A percentile compares a stretch with the other conserved stretches of the same genome.
phyloP scores from a whole-genome alignment of 2,888 invertebrate genomes.

The Sinodicranocentrus sp. region DNA sequence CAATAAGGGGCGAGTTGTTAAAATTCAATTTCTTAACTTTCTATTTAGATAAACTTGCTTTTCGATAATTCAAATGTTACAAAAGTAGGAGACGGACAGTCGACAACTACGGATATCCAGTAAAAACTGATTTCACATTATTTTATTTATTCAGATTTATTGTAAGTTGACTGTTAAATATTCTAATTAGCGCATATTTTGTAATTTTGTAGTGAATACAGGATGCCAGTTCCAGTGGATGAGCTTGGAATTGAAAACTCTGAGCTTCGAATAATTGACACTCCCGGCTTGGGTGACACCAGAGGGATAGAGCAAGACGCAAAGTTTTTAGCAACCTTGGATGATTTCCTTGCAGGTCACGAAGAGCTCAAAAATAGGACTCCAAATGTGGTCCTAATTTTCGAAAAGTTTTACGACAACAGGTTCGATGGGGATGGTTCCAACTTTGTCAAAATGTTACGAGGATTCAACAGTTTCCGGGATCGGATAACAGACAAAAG shows the following conservation, averaged over 20 bases:
- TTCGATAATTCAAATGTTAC: constrained; percentile 62
- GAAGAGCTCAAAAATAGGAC: constrained; percentile 61
- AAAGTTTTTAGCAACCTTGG: constrained; percentile 59
- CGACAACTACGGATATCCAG: constrained; percentile 60
- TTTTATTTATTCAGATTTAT: too few relatives aligned
- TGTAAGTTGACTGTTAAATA: too few relatives aligned
- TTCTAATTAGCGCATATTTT: too few relatives aligned
- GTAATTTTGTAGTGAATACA: constrained; percentile 42
- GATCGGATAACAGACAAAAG: constrained; percentile 57
- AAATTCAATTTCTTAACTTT: too few relatives aligned
- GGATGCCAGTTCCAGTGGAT: constrained; percentile 54
- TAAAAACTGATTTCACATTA: too few relatives aligned
- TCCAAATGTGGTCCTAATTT: constrained; percentile 67
- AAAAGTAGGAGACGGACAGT: constrained; percentile 28
- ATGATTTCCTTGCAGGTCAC: constrained; percentile 41
- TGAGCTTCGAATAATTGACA: constrained; percentile 64
- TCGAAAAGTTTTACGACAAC: constrained; percentile 66
- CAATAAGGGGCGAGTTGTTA: too few relatives aligned
- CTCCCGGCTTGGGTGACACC: constrained; percentile 62
- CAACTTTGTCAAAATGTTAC: constrained; percentile 61
- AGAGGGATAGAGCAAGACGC: constrained; percentile 62
- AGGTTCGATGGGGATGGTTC: constrained; percentile 46
- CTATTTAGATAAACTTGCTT: constrained; percentile 63
- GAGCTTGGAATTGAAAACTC: constrained; percentile 60
- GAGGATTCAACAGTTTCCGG: constrained; percentile 55